Conservation (phyloP, 2,113 vertebrate species). For the Oncorhynchus kisutch region DNA sequence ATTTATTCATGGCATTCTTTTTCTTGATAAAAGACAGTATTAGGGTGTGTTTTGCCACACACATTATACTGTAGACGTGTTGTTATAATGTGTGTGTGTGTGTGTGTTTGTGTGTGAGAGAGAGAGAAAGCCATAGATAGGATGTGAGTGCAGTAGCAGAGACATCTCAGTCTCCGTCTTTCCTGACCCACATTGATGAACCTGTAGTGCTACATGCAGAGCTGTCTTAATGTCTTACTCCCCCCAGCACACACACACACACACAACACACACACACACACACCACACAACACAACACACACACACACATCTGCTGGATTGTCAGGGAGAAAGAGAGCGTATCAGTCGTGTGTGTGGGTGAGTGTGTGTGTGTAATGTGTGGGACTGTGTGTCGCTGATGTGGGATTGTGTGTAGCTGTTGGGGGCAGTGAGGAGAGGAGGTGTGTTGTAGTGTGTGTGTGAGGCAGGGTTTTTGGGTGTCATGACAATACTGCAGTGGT, state of each 20-base stretch:
- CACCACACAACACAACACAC: neutral
- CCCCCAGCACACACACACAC: neutral
- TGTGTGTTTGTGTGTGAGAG: constrained; percentile 13
- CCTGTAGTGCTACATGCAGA: constrained; percentile 38
- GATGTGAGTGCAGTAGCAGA: neutral
- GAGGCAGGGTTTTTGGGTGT: neutral
- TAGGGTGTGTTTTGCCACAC: neutral
- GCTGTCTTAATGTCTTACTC: neutral
- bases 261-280: constrained; percentile 15
- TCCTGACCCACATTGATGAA: constrained; percentile 58
- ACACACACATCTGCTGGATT: neutral
- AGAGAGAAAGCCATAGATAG: constrained; percentile 1
- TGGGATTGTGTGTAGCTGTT: neutral
- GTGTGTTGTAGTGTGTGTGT: neutral
- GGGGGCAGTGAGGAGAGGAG: neutral
- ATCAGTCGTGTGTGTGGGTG: too few species aligned
- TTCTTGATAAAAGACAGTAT: neutral
- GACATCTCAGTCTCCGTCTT: constrained; percentile 4
- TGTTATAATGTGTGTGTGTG: constrained; percentile 7
- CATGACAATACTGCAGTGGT: neutral
- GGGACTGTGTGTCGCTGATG: too few species aligned
- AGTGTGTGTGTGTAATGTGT: neutral
- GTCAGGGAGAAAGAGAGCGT: too few species aligned
- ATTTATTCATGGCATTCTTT: neutral
- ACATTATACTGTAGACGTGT: neutral